Evolutionary conservation across 2,113 vertebrate species (phyloP).

Genomic region (Ia io): DNA sequence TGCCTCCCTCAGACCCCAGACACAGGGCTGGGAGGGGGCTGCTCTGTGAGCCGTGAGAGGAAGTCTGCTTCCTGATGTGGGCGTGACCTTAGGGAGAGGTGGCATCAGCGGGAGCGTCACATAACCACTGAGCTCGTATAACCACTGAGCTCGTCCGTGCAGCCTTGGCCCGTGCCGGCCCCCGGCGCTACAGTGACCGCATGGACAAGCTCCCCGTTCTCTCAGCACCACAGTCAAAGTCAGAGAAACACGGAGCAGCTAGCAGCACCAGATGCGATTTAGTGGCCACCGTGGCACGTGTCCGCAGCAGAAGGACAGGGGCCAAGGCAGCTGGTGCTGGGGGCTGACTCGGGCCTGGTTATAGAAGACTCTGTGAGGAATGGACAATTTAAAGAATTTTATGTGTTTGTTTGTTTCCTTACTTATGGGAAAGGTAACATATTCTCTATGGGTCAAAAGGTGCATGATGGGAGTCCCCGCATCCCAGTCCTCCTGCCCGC

Average conservation of each 20-base stretch:
- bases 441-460: not conserved
- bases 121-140: not conserved
- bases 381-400: not conserved
- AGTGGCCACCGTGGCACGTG: not conserved
- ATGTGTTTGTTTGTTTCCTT: not conserved
- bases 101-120: not conserved
- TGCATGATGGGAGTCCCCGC: not conserved
- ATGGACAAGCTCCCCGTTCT: accelerated
- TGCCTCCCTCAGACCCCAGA: not conserved
- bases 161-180: not conserved
- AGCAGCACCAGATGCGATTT: not conserved
- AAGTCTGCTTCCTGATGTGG: not conserved
- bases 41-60: not conserved
- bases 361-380: not conserved
- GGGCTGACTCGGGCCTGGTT: not conserved
- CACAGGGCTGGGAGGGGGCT: not conserved
- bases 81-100: not conserved
- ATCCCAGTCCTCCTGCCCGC: not conserved
- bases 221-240: not conserved
- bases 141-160: not conserved
- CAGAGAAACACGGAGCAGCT: not conserved
- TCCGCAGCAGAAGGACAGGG: not conserved
- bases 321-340: not conserved
- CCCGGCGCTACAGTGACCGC: not conserved
- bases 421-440: not conserved